phyloP scores from a whole-genome alignment of 2,113 vertebrate genomes.

The Noturus placidus region DNA sequence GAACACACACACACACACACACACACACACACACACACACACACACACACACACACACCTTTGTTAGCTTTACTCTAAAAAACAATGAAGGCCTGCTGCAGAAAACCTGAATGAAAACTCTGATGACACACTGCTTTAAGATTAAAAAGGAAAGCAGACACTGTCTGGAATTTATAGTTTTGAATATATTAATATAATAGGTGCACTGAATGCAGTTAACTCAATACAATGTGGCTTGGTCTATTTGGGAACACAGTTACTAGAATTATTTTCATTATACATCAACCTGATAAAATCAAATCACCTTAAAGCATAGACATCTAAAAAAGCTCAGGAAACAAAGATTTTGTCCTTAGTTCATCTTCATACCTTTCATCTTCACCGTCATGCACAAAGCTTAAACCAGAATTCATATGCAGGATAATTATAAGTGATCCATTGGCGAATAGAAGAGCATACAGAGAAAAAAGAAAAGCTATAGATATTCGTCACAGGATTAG shows the following conservation, averaged over 20 bases:
- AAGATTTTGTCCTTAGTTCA: neutral
- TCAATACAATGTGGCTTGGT: neutral
- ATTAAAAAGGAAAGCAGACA: neutral
- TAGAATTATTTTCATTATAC: neutral
- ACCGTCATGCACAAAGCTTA: conserved; percentile 1
- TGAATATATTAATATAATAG: neutral
- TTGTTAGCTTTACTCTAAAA: conserved; percentile 65
- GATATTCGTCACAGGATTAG: conserved; percentile 1
- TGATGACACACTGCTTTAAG: neutral
- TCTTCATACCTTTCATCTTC: conserved; percentile 19
- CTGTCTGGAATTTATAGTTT: neutral
- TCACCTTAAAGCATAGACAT: neutral
- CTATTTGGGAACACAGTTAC: neutral
- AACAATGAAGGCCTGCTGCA: conserved; percentile 59
- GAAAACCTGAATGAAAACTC: conserved; percentile 18
- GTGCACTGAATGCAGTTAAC: neutral
- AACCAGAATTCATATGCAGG: neutral
- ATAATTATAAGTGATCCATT: conserved; percentile 29
- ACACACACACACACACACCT: conserved; percentile 63
- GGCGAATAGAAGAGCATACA: neutral
- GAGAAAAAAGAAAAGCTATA: conserved; percentile 29
- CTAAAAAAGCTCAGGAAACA: neutral
- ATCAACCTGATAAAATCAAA: neutral
- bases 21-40: conserved; percentile 61
- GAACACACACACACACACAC: conserved; percentile 61